Conservation (phyloP, 2,888 invertebrate genomes). For the Brachyopa scutellaris region DNA sequence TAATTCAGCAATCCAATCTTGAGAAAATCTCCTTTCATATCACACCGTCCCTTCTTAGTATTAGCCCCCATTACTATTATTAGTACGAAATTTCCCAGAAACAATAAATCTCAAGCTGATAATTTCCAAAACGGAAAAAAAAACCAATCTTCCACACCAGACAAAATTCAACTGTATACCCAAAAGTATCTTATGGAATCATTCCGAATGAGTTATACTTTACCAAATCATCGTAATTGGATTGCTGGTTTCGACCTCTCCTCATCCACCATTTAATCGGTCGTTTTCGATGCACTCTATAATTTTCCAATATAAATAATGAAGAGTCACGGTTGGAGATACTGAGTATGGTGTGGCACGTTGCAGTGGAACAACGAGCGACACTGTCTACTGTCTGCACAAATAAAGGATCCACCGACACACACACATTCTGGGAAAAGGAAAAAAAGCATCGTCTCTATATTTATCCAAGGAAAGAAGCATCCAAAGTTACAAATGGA, state of each 20-base stretch:
- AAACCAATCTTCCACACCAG: conserved; percentile 28
- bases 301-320: conserved; percentile 73
- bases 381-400: conserved; percentile 58
- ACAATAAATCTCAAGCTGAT: conserved; percentile 69
- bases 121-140: conserved; percentile 43
- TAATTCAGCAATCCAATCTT: conserved; percentile 24
- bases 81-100: conserved; percentile 53
- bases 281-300: conserved; percentile 69
- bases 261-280: conserved; percentile 36
- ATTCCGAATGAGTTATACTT: conserved; percentile 56
- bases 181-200: conserved; percentile 25
- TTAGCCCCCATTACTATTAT: conserved; percentile 41
- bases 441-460: conserved; percentile 42
- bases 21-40: conserved; percentile 22
- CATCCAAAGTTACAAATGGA: conserved; percentile 9
- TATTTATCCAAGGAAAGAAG: conserved; percentile 40
- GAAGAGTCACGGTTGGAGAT: conserved; percentile 57
- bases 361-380: conserved; percentile 17
- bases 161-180: too few species aligned
- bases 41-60: conserved; percentile 33
- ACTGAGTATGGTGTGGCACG: conserved; percentile 35
- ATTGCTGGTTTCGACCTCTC: conserved; percentile 57
- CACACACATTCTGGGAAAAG: neutral
- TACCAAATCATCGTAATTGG: conserved; percentile 70
- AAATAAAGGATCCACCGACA: conserved; percentile 58